Evolutionary conservation across 1,140 invertebrate species (phyloP), one percentile per base, ranked within the genome.

Genomic region (Drosophila fuyamai): DNA sequence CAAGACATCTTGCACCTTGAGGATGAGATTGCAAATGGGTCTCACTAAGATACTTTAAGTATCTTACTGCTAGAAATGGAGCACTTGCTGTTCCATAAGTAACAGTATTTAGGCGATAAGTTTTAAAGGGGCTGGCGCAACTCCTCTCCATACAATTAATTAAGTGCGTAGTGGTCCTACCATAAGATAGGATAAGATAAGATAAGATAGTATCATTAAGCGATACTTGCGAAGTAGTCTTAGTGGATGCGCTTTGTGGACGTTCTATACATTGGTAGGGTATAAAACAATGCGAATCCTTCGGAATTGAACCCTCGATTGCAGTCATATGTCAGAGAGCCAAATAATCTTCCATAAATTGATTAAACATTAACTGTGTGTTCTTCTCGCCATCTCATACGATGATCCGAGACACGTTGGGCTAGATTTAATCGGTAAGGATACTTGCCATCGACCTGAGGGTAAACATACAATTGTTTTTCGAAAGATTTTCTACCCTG

Each of bases 161-260:
- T 23, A 18, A 94, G 63, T n/a, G 90, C 91, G 44, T 91, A 63
- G 23, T 47, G 44, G 18, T 23, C 44, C 9, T 47, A 47, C 5
- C 46, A 13, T 27, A 6, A 47, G 12, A 47, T n/a, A 47, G 5
- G 16, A n/a, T n/a, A n/a, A n/a, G n/a, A n/a, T n/a, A n/a, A n/a
- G n/a, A n/a, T n/a, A n/a, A n/a, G n/a, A n/a, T n/a, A n/a, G n/a
- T n/a, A n/a, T n/a, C n/a, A n/a, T n/a, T n/a, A n/a, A n/a, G n/a
- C n/a, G 43, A 43, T 4, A 46, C 29, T 36, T 46, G 16, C 10
- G 27, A 47, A 9, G 44, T n/a, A 10, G 29, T 59, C 18, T 18
- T 18, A 18, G 43, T 59, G 13, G 32, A 59, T 14, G 43, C n/a
- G 43, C 43, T 59, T 36, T 59, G 38, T 16, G 60, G 60, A 16